Conservation (phyloP, 2,797 vertebrate species). For the Poecilia velifera region DNA sequence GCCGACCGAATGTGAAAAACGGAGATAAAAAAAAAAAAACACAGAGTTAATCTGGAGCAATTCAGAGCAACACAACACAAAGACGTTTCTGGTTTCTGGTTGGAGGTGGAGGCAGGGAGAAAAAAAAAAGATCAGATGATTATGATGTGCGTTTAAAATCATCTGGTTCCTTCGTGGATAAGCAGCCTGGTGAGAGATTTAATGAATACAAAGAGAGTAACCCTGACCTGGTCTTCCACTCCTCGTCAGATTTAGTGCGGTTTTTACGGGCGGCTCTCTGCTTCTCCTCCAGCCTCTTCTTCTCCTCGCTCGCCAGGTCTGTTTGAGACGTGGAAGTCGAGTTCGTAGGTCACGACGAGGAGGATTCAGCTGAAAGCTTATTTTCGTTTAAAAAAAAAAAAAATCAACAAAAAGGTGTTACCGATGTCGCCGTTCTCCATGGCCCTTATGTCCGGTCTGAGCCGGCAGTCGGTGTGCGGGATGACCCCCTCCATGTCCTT, state of each 20-base stretch:
- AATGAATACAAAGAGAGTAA: not conserved
- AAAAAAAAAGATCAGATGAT: not conserved
- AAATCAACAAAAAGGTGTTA: constrained; percentile 56
- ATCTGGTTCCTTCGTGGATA: not conserved
- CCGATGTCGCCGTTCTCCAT: constrained; percentile 99
- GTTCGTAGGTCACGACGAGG: not conserved
- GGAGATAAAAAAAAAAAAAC: constrained; percentile 19
- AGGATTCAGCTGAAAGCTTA: not conserved
- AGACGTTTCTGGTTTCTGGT: not conserved
- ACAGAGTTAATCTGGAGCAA: constrained; percentile 19
- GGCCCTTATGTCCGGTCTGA: constrained; percentile 93
- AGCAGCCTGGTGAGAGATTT: not conserved
- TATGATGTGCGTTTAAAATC: not conserved
- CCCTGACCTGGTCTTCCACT: constrained; percentile 90
- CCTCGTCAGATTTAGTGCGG: constrained; percentile 90
- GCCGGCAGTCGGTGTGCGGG: constrained; percentile 92
- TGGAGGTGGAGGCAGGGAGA: too few relatives aligned
- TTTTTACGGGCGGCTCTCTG: constrained; percentile 92
- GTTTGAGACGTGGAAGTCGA: not conserved
- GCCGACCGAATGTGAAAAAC: constrained; percentile 44
- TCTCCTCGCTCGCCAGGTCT: constrained; percentile 96
- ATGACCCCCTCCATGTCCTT: constrained; percentile 91
- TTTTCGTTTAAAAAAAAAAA: too few relatives aligned
- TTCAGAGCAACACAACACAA: constrained; percentile 27
- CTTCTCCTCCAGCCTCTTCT: constrained; percentile 97